Percentiles rank a stretch among this genome's conserved stretches.
phyloP scores from a whole-genome alignment of 2,888 invertebrate species.

The Enchytraeus crypticus region DNA sequence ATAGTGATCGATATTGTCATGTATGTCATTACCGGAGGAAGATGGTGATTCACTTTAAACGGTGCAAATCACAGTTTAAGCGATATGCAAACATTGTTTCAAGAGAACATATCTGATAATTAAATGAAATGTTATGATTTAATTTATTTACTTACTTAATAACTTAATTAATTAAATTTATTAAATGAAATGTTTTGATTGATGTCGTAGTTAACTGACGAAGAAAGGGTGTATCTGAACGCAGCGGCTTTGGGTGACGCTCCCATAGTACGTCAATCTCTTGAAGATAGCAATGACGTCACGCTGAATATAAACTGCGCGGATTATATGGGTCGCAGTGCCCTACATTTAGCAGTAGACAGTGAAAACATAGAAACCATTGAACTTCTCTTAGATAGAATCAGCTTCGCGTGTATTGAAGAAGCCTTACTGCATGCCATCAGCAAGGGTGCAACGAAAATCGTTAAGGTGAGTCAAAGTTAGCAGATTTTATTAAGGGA shows the following conservation, averaged over 20 bases:
- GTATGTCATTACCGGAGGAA: background rate
- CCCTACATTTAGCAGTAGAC: slow-evolving; percentile 62
- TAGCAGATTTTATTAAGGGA: too few relatives aligned
- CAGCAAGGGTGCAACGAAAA: slow-evolving; percentile 56
- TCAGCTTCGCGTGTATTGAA: slow-evolving; percentile 56
- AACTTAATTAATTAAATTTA: too few relatives aligned
- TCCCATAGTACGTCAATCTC: slow-evolving; percentile 43
- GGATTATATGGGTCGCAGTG: slow-evolving; percentile 58
- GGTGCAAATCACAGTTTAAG: background rate
- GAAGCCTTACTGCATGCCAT: slow-evolving; percentile 64
- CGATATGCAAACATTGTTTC: too few relatives aligned
- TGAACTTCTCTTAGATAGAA: slow-evolving; percentile 57
- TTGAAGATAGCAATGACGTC: slow-evolving; percentile 35
- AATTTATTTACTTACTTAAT: too few relatives aligned
- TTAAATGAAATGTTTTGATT: too few relatives aligned
- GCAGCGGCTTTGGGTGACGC: slow-evolving; percentile 47
- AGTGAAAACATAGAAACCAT: slow-evolving; percentile 59
- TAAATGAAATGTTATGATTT: too few relatives aligned
- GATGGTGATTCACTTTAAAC: background rate
- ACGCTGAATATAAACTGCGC: slow-evolving; percentile 47
- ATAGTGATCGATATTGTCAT: background rate
- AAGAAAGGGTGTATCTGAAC: slow-evolving; percentile 47
- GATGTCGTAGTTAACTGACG: slow-evolving; percentile 42
- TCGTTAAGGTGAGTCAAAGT: slow-evolving; percentile 51
- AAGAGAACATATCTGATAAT: too few relatives aligned